These are phyloP conservation scores for Cylloceria caligata DNA, from an alignment of 2,888 invertebrate genomes.

Conservation along the genomic window DNA sequence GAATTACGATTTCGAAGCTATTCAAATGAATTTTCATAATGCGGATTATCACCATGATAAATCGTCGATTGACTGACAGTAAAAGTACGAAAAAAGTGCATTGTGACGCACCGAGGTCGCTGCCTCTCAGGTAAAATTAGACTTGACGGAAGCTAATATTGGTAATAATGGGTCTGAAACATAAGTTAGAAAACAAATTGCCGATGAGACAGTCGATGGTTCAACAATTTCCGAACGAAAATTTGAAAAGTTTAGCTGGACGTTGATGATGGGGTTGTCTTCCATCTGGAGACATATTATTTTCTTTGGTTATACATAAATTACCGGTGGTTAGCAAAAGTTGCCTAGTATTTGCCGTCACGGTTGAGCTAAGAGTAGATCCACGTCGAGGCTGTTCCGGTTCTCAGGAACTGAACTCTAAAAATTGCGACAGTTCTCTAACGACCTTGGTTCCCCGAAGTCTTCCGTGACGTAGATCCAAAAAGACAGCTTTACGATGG, in stretches of 20 bases:
- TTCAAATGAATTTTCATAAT: not conserved
- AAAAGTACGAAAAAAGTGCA: not conserved
- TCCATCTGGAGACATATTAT: not conserved
- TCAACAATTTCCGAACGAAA: conserved; percentile 9
- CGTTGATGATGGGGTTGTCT: conserved; percentile 16
- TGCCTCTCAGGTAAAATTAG: not conserved
- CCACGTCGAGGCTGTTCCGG: not conserved
- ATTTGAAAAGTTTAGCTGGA: conserved; percentile 9
- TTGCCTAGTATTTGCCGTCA: not conserved
- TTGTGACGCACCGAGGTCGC: not conserved
- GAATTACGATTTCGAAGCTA: not conserved
- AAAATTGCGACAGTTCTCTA: conserved; percentile 11
- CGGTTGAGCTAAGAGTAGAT: not conserved
- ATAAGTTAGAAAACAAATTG: not conserved
- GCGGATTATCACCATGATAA: not conserved
- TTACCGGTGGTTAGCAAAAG: conserved; percentile 13
- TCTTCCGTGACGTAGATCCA: not conserved
- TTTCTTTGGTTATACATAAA: not conserved
- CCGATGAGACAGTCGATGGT: not conserved
- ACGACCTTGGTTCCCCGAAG: conserved; percentile 5
- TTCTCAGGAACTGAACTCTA: conserved; percentile 1
- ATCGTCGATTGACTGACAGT: not conserved
- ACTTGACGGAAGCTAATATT: not conserved
- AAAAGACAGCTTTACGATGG: conserved; percentile 26
- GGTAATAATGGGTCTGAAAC: not conserved